Conservation (phyloP, 1,140 invertebrate genomes). For the Chlorops oryzae region DNA sequence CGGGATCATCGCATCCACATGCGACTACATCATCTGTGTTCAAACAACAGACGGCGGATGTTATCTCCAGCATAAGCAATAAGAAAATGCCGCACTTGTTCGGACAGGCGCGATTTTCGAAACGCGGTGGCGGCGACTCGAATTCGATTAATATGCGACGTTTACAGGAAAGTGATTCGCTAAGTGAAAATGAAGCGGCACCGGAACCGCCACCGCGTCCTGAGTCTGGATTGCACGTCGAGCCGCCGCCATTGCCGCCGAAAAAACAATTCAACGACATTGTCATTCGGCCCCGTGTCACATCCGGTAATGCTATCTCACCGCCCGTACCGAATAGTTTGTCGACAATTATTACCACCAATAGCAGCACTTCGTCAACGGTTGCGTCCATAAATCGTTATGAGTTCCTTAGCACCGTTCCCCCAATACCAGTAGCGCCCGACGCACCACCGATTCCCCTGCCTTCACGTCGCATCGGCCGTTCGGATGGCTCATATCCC, state of each 20-base stretch:
- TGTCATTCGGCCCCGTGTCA: conserved; percentile 50
- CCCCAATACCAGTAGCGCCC: conserved; percentile 23
- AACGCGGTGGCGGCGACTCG: conserved; percentile 30
- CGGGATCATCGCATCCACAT: not conserved
- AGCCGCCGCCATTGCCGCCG: conserved; percentile 77
- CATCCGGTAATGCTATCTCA: conserved; percentile 53
- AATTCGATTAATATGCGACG: conserved; percentile 46
- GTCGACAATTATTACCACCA: no score
- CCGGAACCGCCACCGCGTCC: conserved; percentile 67
- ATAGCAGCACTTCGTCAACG: conserved; percentile 13
- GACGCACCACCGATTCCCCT: conserved; percentile 56
- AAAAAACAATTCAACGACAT: conserved; percentile 61
- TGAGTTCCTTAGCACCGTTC: conserved; percentile 27
- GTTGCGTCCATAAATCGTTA: conserved; percentile 24
- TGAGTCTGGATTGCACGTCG: conserved; percentile 49
- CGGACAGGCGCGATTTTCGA: conserved; percentile 41
- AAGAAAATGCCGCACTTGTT: conserved; percentile 46
- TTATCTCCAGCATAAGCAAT: conserved; percentile 44
- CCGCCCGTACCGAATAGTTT: no score
- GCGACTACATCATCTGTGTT: conserved; percentile 14
- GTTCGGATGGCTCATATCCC: conserved; percentile 50
- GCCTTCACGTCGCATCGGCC: conserved; percentile 55
- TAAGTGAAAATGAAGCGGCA: conserved; percentile 51
- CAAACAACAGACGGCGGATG: conserved; percentile 30
- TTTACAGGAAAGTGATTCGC: conserved; percentile 44